phyloP scores from a whole-genome alignment of 2,797 vertebrate genomes.

The Aphelocoma californica region DNA sequence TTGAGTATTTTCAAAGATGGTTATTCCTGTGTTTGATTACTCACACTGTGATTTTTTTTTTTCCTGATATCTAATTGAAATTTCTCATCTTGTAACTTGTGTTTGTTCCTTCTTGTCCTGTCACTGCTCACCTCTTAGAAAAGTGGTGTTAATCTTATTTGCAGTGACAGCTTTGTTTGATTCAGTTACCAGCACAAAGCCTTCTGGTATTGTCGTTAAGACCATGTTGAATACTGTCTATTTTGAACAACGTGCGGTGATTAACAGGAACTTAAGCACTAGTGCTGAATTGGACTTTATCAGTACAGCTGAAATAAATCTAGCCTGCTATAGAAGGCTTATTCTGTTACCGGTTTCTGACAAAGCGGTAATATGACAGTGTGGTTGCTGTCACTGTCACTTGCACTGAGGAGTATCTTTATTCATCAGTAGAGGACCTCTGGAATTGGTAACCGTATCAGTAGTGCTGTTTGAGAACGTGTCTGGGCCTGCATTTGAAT shows the following conservation, averaged over 20 bases:
- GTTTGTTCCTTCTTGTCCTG: neutral
- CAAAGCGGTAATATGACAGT: neutral
- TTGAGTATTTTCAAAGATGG: neutral
- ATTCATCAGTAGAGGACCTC: neutral
- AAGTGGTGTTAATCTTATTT: neutral
- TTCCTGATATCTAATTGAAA: neutral
- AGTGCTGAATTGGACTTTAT: neutral
- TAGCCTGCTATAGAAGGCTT: neutral
- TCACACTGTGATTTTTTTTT: neutral
- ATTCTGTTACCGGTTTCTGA: neutral
- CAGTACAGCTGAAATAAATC: constrained; percentile 6
- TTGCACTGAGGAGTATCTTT: neutral
- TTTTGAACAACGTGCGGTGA: neutral
- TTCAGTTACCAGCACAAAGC: neutral
- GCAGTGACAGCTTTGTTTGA: neutral
- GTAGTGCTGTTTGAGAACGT: neutral
- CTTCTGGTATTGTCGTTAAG: neutral
- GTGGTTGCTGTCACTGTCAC: neutral
- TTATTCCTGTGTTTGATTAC: neutral
- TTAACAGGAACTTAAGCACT: neutral
- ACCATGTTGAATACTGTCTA: neutral
- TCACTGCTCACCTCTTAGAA: neutral
- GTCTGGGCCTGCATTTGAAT: neutral
- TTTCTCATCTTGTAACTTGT: neutral
- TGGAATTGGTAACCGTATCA: neutral